These are phyloP conservation scores for Apamea monoglypha DNA, from an alignment of 2,888 invertebrate genomes.

Conservation along the genomic window DNA sequence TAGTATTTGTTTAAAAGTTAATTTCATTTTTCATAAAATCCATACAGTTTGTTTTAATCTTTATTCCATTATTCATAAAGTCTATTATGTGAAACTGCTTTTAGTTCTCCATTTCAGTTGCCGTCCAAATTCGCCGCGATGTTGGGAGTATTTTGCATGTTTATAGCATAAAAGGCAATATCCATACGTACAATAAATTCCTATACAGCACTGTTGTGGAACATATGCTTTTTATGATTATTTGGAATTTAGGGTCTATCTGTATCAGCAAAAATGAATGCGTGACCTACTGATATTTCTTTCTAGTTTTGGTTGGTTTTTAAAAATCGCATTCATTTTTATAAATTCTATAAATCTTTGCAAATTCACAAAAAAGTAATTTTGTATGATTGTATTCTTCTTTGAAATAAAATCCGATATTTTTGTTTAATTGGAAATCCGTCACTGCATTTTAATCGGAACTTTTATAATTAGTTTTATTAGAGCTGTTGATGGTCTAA, in stretches of 20 bases:
- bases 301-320: neutral
- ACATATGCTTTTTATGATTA: conserved; percentile 38
- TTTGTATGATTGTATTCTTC: neutral
- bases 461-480: neutral
- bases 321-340: neutral
- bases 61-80: neutral
- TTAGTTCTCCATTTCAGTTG: neutral
- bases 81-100: neutral
- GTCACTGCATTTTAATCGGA: conserved; percentile 17
- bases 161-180: conserved; percentile 28
- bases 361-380: neutral
- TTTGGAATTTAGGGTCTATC: neutral
- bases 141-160: conserved; percentile 38
- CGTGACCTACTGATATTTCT: neutral
- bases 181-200: conserved; percentile 8
- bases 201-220: neutral
- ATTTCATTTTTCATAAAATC: neutral
- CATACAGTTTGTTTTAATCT: neutral
- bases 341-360: neutral
- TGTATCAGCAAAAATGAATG: conserved; percentile 1
- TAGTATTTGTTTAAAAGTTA: neutral
- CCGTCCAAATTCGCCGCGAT: conserved; percentile 4
- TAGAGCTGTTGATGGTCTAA: neutral
- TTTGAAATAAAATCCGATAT: neutral
- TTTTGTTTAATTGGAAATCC: conserved; percentile 3